Evolutionary conservation across 2,888 invertebrate genomes (phyloP).

Genomic region (Chrysolina haemoptera): DNA sequence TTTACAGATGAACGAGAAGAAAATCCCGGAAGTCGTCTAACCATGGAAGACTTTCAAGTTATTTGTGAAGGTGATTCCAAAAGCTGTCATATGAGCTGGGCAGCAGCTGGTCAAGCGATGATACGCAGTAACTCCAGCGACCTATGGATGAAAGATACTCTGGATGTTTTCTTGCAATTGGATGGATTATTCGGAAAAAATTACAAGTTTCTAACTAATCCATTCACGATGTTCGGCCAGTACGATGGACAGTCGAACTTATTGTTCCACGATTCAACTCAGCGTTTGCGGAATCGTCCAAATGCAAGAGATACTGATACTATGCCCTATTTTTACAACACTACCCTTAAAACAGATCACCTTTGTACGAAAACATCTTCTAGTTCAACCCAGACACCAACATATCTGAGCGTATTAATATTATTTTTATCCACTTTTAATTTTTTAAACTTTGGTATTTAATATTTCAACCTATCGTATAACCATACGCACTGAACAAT

Average conservation of each 20-base stretch:
- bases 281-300: conserved; percentile 62
- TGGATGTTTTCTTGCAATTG: conserved; percentile 79
- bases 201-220: conserved; percentile 72
- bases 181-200: conserved; percentile 81
- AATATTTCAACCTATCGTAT: conserved; percentile 29
- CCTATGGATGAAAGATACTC: conserved; percentile 78
- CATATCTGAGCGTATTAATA: conserved; percentile 6
- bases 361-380: conserved; percentile 47
- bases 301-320: conserved; percentile 60
- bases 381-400: conserved; percentile 1
- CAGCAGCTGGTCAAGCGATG: conserved; percentile 79
- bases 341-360: conserved; percentile 47
- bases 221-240: conserved; percentile 80
- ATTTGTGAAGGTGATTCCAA: conserved; percentile 72
- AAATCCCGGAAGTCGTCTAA: conserved; percentile 54
- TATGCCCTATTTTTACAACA: conserved; percentile 60
- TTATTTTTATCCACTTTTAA: conserved; percentile 26
- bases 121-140: conserved; percentile 73
- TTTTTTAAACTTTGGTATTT: background rate
- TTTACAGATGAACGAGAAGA: conserved; percentile 70
- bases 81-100: conserved; percentile 79
- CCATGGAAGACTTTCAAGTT: conserved; percentile 70
- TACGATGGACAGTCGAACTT: conserved; percentile 78
- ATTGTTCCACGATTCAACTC: conserved; percentile 77
- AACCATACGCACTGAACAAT: conserved; percentile 32